These are phyloP conservation scores for Sarcophaga rosellei DNA, from an alignment of 2,888 invertebrate species.

Conservation along the genomic window DNA sequence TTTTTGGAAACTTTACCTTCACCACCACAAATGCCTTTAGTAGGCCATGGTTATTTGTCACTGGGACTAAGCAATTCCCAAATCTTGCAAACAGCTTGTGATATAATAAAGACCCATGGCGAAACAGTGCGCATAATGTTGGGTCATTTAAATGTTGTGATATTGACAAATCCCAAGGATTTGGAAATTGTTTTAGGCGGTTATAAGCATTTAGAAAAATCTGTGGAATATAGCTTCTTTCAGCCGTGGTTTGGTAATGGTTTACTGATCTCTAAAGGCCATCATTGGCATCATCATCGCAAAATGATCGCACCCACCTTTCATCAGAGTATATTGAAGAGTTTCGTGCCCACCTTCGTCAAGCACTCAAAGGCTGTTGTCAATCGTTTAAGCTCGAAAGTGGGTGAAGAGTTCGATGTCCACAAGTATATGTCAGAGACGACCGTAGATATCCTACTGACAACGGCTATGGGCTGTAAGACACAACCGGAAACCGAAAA, in stretches of 20 bases:
- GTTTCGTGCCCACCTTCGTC: conserved; percentile 89
- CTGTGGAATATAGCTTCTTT: conserved; percentile 88
- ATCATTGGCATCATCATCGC: conserved; percentile 90
- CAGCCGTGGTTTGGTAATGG: conserved; percentile 92
- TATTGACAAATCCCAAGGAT: conserved; percentile 87
- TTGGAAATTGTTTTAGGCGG: conserved; percentile 89
- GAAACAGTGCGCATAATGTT: conserved; percentile 89
- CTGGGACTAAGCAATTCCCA: conserved; percentile 83
- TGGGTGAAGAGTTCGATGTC: conserved; percentile 87
- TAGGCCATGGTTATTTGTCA: conserved; percentile 87
- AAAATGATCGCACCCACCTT: conserved; percentile 93
- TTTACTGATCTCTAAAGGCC: conserved; percentile 88
- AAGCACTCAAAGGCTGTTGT: conserved; percentile 88
- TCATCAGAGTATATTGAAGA: conserved; percentile 91
- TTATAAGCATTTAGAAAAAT: conserved; percentile 88
- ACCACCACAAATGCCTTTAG: conserved; percentile 84
- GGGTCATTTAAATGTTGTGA: conserved; percentile 86
- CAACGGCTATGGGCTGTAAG: conserved; percentile 92
- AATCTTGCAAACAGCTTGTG: conserved; percentile 81
- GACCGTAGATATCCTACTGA: conserved; percentile 89
- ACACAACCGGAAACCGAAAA: conserved; percentile 86
- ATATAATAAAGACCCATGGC: conserved; percentile 81
- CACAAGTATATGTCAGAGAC: conserved; percentile 91
- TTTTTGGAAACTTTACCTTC: conserved; percentile 87
- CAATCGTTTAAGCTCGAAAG: conserved; percentile 84